Evolutionary conservation across 2,888 invertebrate species (phyloP), one percentile per base, ranked within the genome.

Genomic region (Pycnomerus fuliginosus): DNA sequence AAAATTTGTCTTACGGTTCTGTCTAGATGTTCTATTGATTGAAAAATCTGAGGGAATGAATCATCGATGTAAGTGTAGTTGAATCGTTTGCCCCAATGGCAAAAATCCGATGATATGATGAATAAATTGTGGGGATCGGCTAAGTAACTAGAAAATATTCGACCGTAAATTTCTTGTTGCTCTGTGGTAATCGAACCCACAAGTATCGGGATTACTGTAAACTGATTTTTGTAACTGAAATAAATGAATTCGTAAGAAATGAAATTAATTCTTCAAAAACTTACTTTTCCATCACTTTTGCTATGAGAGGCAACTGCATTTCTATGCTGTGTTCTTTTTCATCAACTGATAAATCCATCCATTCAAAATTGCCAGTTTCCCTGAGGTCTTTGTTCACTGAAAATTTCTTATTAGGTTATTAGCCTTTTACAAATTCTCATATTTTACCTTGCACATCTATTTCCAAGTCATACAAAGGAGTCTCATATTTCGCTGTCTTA

Each of bases 241-340:
- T 27, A 36, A 51, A 8, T 16, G 55, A 50, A 13, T 31, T 10
- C 27, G 5, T 11, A 33, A 5, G n/a, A n/a, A n/a, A n/a, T n/a
- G n/a, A n/a, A n/a, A n/a, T n/a, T n/a, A n/a, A n/a, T n/a, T n/a
- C n/a, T n/a, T n/a, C n/a, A 11, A 16, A n/a, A 14, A 47, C 58
- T 78, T 74, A 96, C 94, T 90, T 89, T 74, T 96, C 92, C 96
- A 98, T 96, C 48, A 97, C 89, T 80, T 98, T 98, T 44, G 98
- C 98, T 64, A 99, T 87, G 70, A 91, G 99, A 1, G 99, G 98
- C 62, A 99, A 79, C 69, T 99, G 98, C 98, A 99, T 98, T 76
- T 99, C 99, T 60, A 99, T 91, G 58, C 95, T 95, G 68, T 99
- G 99, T 67, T 99, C 99, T 65, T 95, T 93, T 71, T 98, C 97